Base-by-base conservation (phyloP, 1,140 invertebrate species). In the Panulirus ornatus region DNA sequence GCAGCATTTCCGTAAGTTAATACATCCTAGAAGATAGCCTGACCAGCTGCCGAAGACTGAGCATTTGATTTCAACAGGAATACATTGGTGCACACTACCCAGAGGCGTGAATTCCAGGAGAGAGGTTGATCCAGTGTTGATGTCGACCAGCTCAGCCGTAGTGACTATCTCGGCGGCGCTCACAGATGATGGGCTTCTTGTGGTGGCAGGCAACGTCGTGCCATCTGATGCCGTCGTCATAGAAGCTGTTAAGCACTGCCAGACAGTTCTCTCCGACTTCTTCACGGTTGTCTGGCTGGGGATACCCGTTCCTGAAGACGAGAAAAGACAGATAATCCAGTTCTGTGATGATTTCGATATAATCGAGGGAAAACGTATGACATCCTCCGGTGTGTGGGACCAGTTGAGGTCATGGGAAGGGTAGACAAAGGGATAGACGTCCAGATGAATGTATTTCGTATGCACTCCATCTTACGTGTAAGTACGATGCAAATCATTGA, bases 211-310 rank as follows among this genome's bases (percentile, higher is more conserved):
- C 97, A 34, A 97, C 96, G 92, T 97, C 97, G 93, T 97, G 97
- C 97, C 97, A 97, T 93, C 97, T 96, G 66, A 97, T 96, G 36
- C 97, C 97, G 92, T 97, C 97, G 84, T 97, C 96, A 94, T 97
- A 97, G 94, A 97, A 97, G 92, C 97, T 96, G 93, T 97, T 97
- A 42, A 97, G 94, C 71, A 97, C 94, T 0, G 97, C 97, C 36
- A 97, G 93, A 93, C 97, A 97, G 93, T 97, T 97, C 93, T 97
- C 97, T n/a, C 96, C 96, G 84, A 96, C 95, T 1, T 82, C 22
- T 94, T 97, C 97, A 88, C 96, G 95, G 93, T 97, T 97, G 92
- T 97, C 97, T 1, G 97, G 97, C 93, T 97, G 97, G 34, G 97
- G 96, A 3, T n/a, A 11, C 0, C 36, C n/a, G n/a, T n/a, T n/a